These are phyloP conservation scores for Pithys albifrons DNA, from an alignment of 2,113 vertebrate species.

Conservation along the genomic window DNA sequence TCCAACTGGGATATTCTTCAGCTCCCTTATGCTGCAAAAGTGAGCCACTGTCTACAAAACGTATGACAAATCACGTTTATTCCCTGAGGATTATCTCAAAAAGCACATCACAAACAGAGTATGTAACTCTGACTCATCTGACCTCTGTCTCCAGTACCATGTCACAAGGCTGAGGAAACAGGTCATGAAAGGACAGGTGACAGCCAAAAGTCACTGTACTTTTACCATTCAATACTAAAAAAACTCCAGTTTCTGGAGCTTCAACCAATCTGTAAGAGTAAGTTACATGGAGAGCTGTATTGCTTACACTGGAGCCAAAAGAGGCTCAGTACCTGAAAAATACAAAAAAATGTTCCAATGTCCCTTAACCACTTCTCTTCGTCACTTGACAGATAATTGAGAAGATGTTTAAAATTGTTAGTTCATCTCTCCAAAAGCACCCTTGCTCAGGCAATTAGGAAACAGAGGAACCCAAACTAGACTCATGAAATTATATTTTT, in stretches of 20 bases:
- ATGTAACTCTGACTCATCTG: neutral
- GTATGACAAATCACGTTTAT: neutral
- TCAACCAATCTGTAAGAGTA: neutral
- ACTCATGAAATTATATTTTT: neutral
- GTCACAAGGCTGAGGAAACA: neutral
- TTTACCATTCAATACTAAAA: neutral
- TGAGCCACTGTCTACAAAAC: neutral
- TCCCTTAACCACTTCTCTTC: neutral
- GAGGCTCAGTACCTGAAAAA: neutral
- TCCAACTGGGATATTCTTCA: neutral
- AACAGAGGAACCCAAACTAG: neutral
- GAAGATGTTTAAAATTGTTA: neutral
- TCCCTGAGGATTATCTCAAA: neutral
- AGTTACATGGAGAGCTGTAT: neutral
- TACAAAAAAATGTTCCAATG: neutral
- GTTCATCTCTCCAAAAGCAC: neutral
- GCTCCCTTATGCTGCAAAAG: neutral
- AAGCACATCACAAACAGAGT: neutral
- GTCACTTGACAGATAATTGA: neutral
- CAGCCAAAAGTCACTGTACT: neutral
- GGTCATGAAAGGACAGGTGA: neutral
- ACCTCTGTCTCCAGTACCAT: neutral
- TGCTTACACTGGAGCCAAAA: neutral
- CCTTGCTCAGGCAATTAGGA: neutral
- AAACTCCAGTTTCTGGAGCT: neutral